A percentile compares a stretch with the other conserved stretches of the same genome.
phyloP scores from a whole-genome alignment of 2,797 vertebrate species.

The Enteromius paludinosus region DNA sequence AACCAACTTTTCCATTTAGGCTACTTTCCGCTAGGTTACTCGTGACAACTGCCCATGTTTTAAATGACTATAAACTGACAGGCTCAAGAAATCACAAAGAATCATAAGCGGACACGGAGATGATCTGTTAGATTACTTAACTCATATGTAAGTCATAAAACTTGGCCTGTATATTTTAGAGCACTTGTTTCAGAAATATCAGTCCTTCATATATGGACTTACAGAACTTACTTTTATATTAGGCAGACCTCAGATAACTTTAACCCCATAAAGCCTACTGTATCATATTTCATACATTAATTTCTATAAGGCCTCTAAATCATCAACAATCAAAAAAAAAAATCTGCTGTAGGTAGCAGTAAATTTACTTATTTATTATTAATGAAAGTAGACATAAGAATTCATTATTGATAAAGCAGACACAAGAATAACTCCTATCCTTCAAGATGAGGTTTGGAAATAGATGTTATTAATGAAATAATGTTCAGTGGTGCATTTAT shows the following conservation, averaged over 20 bases:
- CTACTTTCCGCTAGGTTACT: slow-evolving; percentile 49
- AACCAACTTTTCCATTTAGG: slow-evolving; percentile 71
- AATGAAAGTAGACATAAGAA: no score
- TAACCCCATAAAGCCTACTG: background rate
- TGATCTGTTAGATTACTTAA: slow-evolving; percentile 24
- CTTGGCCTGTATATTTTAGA: background rate
- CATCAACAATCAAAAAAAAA: background rate
- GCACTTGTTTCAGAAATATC: background rate
- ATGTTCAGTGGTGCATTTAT: background rate
- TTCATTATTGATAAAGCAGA: no score
- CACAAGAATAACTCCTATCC: no score
- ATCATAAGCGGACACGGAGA: slow-evolving; percentile 43
- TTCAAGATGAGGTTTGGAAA: background rate
- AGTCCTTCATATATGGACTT: background rate
- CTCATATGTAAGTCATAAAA: background rate
- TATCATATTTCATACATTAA: background rate
- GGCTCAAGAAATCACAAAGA: slow-evolving; percentile 45
- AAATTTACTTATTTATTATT: no score
- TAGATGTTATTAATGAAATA: background rate
- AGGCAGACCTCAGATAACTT: background rate
- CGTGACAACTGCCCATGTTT: slow-evolving; percentile 58
- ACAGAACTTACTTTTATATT: background rate
- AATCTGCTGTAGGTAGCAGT: background rate
- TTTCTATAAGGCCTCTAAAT: background rate
- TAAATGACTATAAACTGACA: slow-evolving; percentile 57